Conservation (phyloP, 1,140 invertebrate genomes). For the Aphelinus atriplicis region DNA sequence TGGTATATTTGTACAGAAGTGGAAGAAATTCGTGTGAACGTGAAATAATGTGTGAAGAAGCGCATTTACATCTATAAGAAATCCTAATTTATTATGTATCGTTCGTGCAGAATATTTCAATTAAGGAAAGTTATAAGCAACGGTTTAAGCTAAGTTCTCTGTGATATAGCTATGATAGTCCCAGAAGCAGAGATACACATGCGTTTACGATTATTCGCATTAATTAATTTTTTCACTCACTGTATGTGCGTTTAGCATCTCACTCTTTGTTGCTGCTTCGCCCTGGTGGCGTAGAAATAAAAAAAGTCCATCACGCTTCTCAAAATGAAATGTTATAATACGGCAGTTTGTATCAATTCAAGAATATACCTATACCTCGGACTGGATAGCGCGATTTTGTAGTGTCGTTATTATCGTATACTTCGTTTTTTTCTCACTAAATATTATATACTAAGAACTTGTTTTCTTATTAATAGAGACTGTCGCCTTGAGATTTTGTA, state of each 20-base stretch:
- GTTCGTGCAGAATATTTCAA: slow-evolving; percentile 51
- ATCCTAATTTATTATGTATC: slow-evolving; percentile 57
- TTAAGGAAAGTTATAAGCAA: slow-evolving; percentile 32
- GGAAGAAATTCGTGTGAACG: slow-evolving; percentile 21
- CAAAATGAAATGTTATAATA: neutral
- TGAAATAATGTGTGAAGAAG: slow-evolving; percentile 42
- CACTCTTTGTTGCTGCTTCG: slow-evolving; percentile 36
- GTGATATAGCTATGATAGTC: slow-evolving; percentile 58
- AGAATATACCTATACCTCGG: slow-evolving; percentile 20
- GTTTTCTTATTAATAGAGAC: slow-evolving; percentile 26
- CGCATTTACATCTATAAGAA: slow-evolving; percentile 53
- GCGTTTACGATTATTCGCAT: slow-evolving; percentile 40
- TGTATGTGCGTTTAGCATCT: slow-evolving; percentile 38
- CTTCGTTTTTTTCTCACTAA: slow-evolving; percentile 25
- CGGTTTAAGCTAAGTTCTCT: slow-evolving; percentile 53
- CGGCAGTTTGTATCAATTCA: slow-evolving; percentile 23
- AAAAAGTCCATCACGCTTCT: slow-evolving; percentile 31
- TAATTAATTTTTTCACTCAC: slow-evolving; percentile 36
- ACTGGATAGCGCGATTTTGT: slow-evolving; percentile 23
- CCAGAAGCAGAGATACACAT: slow-evolving; percentile 53
- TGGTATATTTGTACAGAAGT: slow-evolving; percentile 38
- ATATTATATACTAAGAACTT: slow-evolving; percentile 12
- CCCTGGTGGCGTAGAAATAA: slow-evolving; percentile 39
- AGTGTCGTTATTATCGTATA: neutral
- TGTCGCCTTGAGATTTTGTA: slow-evolving; percentile 33